Percentiles rank a stretch among this genome's conserved stretches.
Evolutionary conservation across 2,888 invertebrate species (phyloP).

Genomic region (Ctena decussata): DNA sequence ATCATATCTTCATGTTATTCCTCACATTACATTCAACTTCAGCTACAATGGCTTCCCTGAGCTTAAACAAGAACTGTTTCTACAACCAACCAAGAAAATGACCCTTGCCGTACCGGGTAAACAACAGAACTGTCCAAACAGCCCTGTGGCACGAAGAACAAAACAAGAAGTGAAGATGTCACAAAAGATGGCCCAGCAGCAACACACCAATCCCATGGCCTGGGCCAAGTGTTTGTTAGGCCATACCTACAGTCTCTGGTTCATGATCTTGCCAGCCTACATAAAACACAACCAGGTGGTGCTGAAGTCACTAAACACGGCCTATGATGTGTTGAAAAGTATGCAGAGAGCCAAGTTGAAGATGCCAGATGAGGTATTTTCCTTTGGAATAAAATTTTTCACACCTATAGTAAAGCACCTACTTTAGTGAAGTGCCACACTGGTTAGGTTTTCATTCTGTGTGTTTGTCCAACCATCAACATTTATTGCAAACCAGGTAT

Average conservation of each 20-base stretch:
- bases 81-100: conserved; percentile 88
- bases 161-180: conserved; percentile 98
- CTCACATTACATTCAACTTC: conserved; percentile 27
- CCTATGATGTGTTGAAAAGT: conserved; percentile 95
- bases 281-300: conserved; percentile 90
- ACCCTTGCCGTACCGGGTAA: conserved; percentile 67
- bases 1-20: no score
- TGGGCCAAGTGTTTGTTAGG: conserved; percentile 86
- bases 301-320: conserved; percentile 92
- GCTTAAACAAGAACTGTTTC: conserved; percentile 88
- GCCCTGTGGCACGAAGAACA: conserved; percentile 96
- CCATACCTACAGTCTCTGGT: conserved; percentile 93
- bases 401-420: no score
- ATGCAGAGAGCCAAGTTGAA: conserved; percentile 94
- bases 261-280: conserved; percentile 97
- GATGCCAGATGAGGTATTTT: conserved; percentile 97
- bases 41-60: conserved; percentile 85
- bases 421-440: no score
- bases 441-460: no score
- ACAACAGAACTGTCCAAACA: conserved; percentile 88
- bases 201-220: conserved; percentile 27
- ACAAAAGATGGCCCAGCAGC: conserved; percentile 90
- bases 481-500: no score
- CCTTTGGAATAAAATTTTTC: no score
- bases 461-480: no score